Conservation (phyloP, 2,888 invertebrate species). For the Nephrocerus scutellatus region DNA sequence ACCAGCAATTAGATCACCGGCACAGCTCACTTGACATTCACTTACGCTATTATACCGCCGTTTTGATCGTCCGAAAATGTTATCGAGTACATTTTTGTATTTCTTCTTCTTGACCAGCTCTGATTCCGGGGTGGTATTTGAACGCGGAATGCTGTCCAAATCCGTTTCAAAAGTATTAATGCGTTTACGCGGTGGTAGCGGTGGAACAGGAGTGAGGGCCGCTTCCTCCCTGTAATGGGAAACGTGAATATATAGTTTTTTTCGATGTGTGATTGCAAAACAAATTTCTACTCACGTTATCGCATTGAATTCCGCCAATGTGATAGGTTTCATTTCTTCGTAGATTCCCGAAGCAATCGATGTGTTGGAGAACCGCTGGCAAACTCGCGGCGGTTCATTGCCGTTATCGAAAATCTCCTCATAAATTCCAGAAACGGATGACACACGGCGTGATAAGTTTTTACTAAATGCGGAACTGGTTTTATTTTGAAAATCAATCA, state of each 20-base stretch:
- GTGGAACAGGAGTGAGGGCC: conserved; percentile 31
- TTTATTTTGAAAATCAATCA: too few relatives aligned
- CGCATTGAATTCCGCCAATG: conserved; percentile 21
- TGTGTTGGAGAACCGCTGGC: conserved; percentile 34
- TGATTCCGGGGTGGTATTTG: conserved; percentile 44
- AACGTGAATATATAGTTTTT: background rate
- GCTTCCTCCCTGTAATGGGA: conserved; percentile 10
- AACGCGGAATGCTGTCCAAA: conserved; percentile 37
- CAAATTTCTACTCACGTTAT: conserved; percentile 20
- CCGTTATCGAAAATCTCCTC: conserved; percentile 42
- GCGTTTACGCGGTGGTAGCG: conserved; percentile 42
- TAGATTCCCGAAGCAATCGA: conserved; percentile 47
- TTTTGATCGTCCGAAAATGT: conserved; percentile 38
- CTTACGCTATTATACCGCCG: conserved; percentile 34
- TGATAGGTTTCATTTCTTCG: conserved; percentile 45
- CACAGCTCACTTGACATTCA: conserved; percentile 29
- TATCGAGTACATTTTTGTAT: conserved; percentile 38
- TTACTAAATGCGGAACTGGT: conserved; percentile 19
- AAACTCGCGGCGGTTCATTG: conserved; percentile 20
- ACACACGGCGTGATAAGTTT: conserved; percentile 33
- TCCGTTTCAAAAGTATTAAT: conserved; percentile 42
- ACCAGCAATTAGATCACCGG: conserved; percentile 25
- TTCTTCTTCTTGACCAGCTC: conserved; percentile 44
- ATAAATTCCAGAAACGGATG: conserved; percentile 44
- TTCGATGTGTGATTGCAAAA: background rate